Conservation (phyloP, 2,113 vertebrate species). For the Tiliqua scincoides region DNA sequence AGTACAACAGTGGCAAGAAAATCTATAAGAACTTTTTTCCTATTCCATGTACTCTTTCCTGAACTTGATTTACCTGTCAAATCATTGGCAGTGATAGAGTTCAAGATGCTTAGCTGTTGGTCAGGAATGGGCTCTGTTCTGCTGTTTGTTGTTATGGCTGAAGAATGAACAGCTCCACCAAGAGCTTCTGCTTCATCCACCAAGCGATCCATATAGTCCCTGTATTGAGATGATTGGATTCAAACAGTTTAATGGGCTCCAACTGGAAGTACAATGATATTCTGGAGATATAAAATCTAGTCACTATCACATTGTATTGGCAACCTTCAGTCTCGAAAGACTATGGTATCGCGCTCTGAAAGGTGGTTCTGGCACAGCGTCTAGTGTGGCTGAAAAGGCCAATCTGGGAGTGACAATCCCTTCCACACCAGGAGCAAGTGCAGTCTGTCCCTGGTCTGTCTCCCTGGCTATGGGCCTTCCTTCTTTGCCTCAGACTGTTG, state of each 20-base stretch:
- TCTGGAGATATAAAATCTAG: not conserved
- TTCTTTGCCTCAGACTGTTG: no score
- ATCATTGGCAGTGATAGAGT: constrained; percentile 94
- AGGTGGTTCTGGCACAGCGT: no score
- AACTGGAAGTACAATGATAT: not conserved
- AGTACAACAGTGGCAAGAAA: fast-evolving
- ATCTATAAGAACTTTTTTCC: not conserved
- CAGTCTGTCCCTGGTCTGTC: no score
- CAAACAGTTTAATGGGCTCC: not conserved
- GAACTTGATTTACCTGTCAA: constrained; percentile 85
- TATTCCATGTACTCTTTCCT: not conserved
- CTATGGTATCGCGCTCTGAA: no score
- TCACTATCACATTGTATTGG: no score
- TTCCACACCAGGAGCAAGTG: no score
- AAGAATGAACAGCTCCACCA: constrained; percentile 86
- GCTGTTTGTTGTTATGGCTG: constrained; percentile 84
- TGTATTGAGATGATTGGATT: constrained; percentile 56
- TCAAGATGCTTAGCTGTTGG: constrained; percentile 92
- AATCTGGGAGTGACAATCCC: no score
- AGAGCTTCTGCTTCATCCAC: constrained; percentile 95
- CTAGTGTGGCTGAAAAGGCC: no score
- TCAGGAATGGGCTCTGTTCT: constrained; percentile 87
- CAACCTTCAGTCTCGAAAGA: no score
- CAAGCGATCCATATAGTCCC: constrained; percentile 97
- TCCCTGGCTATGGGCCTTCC: no score